Conservation (phyloP, 2,888 invertebrate species). For the Nasonovia ribisnigri region DNA sequence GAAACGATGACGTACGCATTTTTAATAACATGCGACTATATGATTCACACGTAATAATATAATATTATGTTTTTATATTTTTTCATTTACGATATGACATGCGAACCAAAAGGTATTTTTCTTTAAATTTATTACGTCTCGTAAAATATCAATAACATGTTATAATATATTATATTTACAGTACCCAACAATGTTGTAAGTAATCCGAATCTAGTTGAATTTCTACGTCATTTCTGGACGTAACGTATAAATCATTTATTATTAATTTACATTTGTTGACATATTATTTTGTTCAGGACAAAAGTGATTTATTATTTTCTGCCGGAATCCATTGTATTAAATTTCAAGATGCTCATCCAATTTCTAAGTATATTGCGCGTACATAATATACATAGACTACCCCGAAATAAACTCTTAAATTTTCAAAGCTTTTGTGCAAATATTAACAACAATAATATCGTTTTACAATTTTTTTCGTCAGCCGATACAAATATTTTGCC, state of each 20-base stretch:
- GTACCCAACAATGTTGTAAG: background rate
- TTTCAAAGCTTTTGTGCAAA: constrained; percentile 9
- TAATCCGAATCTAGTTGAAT: constrained; percentile 6
- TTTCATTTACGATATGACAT: background rate
- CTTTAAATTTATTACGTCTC: background rate
- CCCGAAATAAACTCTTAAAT: constrained; percentile 6
- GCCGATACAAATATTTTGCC: background rate
- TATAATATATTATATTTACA: background rate
- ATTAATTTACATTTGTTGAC: constrained; percentile 43
- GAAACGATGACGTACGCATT: background rate
- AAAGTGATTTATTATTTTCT: constrained; percentile 36
- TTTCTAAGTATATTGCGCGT: background rate
- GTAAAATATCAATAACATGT: background rate
- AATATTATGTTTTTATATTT: background rate
- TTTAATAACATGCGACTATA: background rate
- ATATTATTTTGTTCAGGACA: background rate
- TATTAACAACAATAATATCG: background rate
- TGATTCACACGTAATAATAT: background rate
- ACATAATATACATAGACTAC: background rate
- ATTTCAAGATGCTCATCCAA: background rate
- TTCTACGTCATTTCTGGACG: background rate
- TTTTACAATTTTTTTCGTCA: background rate
- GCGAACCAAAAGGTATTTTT: background rate
- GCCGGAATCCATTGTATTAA: background rate
- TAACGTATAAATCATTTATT: constrained; percentile 32